Evolutionary conservation across 2,888 invertebrate species (phyloP), one percentile per base, ranked within the genome.

Genomic region (Teinopalpus imperialis): DNA sequence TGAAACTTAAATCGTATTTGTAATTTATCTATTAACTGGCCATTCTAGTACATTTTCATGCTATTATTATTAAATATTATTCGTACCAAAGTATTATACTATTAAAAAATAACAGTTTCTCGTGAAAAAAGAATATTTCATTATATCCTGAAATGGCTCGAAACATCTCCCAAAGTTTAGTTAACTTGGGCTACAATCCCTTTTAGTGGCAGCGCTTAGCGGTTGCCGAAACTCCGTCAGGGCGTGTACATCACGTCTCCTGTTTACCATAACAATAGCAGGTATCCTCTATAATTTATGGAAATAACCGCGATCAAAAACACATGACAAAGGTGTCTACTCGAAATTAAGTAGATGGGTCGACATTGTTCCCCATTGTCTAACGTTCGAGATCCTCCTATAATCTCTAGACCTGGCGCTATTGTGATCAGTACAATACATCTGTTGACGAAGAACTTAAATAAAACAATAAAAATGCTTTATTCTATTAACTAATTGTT

Each of bases 251-350:
- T 81, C 83, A 86, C 82, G 81, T 83, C 62, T 54, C 64, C 65
- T 64, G 56, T 56, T 87, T 83, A 74, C 71, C 85, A 86, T 87
- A 75, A 86, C 87, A 87, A 87, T 83, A 57, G 85, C 83, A 81
- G 86, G 81, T 85, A 86, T 78, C 81, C 77, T 74, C 71, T 70
- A 66, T 83, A 87, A 86, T 87, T 86, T 88, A 88, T 88, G 87
- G 82, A 85, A 83, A 87, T 83, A 74, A 74, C 81, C 79, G 74
- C 77, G 69, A 79, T 86, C 86, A 86, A 86, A 85, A 85, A 83
- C 80, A 69, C 69, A 71, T 69, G 75, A 87, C 87, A 83, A 83
- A 82, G 83, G 87, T 88, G 86, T 86, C 82, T 85, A 86, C 81
- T 79, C 75, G 69, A 86, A 81, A 87, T 85, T 83, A 82, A 85